Percentiles rank a stretch among this genome's conserved stretches.
phyloP scores from a whole-genome alignment of 2,888 invertebrate species.

The Eupithecia pulchellata region DNA sequence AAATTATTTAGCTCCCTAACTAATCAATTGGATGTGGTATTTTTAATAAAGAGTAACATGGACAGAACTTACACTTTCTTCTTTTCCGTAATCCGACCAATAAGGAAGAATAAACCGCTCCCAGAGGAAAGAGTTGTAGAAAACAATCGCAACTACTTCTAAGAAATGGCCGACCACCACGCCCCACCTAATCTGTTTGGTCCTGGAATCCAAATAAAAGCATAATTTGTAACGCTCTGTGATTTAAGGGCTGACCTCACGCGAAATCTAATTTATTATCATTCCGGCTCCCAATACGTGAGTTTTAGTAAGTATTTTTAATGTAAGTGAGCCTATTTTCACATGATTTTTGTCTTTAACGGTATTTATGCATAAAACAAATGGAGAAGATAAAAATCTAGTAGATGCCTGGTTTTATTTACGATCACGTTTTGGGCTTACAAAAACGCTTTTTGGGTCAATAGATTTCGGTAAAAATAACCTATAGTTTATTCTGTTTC shows the following conservation, averaged over 20 bases:
- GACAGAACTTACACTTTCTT: slow-evolving; percentile 34
- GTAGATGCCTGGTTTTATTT: slow-evolving; percentile 20
- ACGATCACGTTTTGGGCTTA: slow-evolving; percentile 22
- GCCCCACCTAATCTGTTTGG: slow-evolving; percentile 90
- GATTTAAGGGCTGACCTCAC: slow-evolving; percentile 38
- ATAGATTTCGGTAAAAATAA: slow-evolving; percentile 17
- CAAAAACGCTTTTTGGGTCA: slow-evolving; percentile 27
- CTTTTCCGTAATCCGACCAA: slow-evolving; percentile 87
- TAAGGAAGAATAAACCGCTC: slow-evolving; percentile 90
- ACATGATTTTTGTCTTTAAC: slow-evolving; percentile 15
- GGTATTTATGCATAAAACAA: slow-evolving; percentile 28
- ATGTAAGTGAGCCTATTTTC: slow-evolving; percentile 3
- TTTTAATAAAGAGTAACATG: background rate
- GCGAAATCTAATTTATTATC: slow-evolving; percentile 39
- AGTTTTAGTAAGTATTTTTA: slow-evolving; percentile 26
- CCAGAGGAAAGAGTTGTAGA: slow-evolving; percentile 92
- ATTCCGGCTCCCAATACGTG: slow-evolving; percentile 26
- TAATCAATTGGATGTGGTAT: too few species aligned
- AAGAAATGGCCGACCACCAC: slow-evolving; percentile 88
- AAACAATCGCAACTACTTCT: slow-evolving; percentile 92
- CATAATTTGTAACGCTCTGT: slow-evolving; percentile 40
- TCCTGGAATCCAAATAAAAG: slow-evolving; percentile 80
- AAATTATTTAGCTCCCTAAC: background rate
- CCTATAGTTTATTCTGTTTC: background rate
- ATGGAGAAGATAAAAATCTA: slow-evolving; percentile 24